Conservation (phyloP, 2,888 invertebrate genomes). For the Eupithecia dodoneata region DNA sequence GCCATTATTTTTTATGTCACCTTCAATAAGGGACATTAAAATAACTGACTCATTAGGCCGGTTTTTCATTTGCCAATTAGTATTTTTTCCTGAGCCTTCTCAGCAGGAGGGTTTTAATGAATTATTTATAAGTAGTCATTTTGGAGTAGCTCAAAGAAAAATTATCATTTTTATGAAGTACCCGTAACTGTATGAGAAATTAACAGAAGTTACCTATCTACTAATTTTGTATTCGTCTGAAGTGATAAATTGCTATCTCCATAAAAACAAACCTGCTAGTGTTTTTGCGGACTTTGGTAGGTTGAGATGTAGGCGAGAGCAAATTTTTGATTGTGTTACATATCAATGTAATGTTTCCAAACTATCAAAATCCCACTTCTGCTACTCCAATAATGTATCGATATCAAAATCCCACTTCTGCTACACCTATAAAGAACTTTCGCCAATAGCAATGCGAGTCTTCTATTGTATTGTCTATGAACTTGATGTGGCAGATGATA, state of each 20-base stretch:
- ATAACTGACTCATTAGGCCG: constrained; percentile 4
- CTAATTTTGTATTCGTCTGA: neutral
- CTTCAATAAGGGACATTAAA: constrained; percentile 9
- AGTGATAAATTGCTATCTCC: neutral
- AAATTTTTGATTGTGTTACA: neutral
- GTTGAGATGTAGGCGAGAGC: neutral
- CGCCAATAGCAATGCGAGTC: no score
- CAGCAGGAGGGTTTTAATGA: constrained; percentile 19
- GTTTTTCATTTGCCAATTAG: constrained; percentile 25
- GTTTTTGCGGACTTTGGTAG: neutral
- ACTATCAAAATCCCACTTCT: no score
- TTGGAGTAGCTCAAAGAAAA: constrained; percentile 21
- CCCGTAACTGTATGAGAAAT: neutral
- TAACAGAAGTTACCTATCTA: constrained; percentile 3
- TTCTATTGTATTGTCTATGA: no score
- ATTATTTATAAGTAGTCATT: constrained; percentile 19
- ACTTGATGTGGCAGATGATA: no score
- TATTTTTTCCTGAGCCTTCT: constrained; percentile 10
- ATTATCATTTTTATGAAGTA: constrained; percentile 19
- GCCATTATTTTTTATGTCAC: constrained; percentile 11
- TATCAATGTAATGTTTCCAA: neutral
- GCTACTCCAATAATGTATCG: no score
- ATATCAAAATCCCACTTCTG: no score
- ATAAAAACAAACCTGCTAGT: neutral
- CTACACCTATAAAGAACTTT: no score